Base-by-base conservation (phyloP, 2,888 invertebrate genomes). In the Reticulitermes lucifugus region DNA sequence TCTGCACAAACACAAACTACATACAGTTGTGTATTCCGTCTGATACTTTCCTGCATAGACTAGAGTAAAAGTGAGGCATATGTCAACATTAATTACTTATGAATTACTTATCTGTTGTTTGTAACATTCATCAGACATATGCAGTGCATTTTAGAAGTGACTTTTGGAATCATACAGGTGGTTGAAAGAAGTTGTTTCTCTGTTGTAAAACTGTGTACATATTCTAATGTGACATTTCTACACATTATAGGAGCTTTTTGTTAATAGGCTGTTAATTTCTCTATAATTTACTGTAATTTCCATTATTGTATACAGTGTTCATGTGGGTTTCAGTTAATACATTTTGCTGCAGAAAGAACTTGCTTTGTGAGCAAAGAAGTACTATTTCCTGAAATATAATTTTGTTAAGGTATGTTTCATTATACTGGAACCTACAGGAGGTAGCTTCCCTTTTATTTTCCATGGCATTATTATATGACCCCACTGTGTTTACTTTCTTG, bases 41-140 rank as follows among this genome's bases (percentile, higher is more conserved):
- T 81, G 81, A 65, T 81, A 81, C 81, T 59, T 29, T 81, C 81
- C 77, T 77, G 77, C 77, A 46, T 46, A 21, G 25, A 51, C 21
- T 25, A 41, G 14, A 21, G 14, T 73, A 14, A 21, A 25, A 29
- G 41, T 29, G 41, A 29, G 73, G 73, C 73, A 7, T 7, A 73
- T 29, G 25, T 41, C 21, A 21, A 41, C 18, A 25, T 12, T 21
- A 73, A 5, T 73, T 21, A 14, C 12, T 18, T 73, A 29, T 41
- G 22, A 73, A 73, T 21, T 14, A 1, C n/a, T n/a, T 6, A 65
- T 29, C 35, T 9, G 18, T 2, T 14, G 41, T 29, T 7, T 41
- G 18, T 73, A 73, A 6, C 41, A 9, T 70, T 25, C 12, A 18
- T 55, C 55, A 55, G 2, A 70, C 29, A 18, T 25, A 70, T 73